Evolutionary conservation across 37 sponge, comb jelly and placozoan species (phyloP).

Genomic region (Oscarella lobularis): DNA sequence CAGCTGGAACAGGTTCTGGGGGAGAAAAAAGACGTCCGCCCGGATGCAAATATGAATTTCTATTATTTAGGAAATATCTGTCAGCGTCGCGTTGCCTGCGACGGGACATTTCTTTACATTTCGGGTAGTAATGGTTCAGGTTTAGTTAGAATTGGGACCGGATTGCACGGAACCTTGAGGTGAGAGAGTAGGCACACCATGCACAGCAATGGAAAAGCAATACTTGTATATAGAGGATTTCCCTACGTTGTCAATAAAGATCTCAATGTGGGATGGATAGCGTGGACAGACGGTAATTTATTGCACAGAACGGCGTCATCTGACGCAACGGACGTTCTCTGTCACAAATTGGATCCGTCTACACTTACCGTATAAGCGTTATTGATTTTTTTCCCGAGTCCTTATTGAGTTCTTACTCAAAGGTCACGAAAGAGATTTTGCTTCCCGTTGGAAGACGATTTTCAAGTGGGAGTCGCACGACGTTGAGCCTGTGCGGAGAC

Average conservation of each 20-base stretch:
- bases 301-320: conserved; percentile 11
- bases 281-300: conserved; percentile 4
- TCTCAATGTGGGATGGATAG: conserved; percentile 38
- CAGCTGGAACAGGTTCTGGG: too few relatives aligned
- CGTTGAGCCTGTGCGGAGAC: conserved; percentile 48
- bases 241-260: conserved; percentile 21
- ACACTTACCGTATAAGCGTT: too few relatives aligned
- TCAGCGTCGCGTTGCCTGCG: conserved; percentile 58
- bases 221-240: conserved; percentile 22
- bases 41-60: too few relatives aligned
- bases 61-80: too few relatives aligned
- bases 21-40: too few relatives aligned
- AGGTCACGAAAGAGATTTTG: too few relatives aligned
- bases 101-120: conserved; percentile 59
- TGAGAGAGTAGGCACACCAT: too few relatives aligned
- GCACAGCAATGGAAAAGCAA: too few relatives aligned
- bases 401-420: too few relatives aligned
- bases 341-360: too few relatives aligned
- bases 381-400: too few relatives aligned
- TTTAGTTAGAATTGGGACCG: conserved; percentile 57
- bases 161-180: conserved; percentile 47
- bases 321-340: conserved; percentile 12
- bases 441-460: too few relatives aligned
- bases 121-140: conserved; percentile 32
- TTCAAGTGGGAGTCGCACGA: conserved; percentile 17